Base-by-base conservation (phyloP, 2,888 invertebrate species). In the Malachius bipustulatus region DNA sequence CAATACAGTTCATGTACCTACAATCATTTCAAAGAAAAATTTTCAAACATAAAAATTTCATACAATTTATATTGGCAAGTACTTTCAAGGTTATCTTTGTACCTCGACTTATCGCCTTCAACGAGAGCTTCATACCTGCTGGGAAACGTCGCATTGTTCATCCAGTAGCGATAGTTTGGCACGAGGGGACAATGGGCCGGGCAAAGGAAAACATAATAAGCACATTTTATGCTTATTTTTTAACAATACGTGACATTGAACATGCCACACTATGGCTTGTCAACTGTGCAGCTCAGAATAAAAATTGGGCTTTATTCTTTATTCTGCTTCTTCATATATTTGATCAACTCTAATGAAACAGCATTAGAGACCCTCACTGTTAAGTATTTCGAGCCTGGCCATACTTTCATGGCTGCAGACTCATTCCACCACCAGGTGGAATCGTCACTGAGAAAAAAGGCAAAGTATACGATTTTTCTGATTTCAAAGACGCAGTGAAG, bases 401-500 rank as follows among this genome's bases (percentile, higher is more conserved):
- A 54, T 26, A 54, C 52, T 26, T 53, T 47, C 30, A 54, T 51
- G 49, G 45, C 51, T 34, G 50, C 51, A 13, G 56, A 54, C 38
- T 46, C 48, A 30, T 54, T 56, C 36, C 52, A 56, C 38, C 52
- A 55, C 35, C 42, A 43, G 38, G 47, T 54, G 10, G 49, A 53
- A 36, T 34, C 29, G 13, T 45, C 49, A 24, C 36, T 52, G 10
- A 49, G 48, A 38, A 48, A 35, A 46, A 43, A 31, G 47, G 45
- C 26, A 42, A 42, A 37, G 37, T 40, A 8, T 45, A 37, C 35
- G 44, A 45, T 32, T 45, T 45, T 37, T 12, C 15, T 32, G 46
- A 45, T 26, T 47, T 47, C 40, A 26, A 16, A 13, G 35, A 35
- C 16, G 41, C 45, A 11, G 41, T 47, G 4, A 6, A 16, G 29